Evolutionary conservation across 2,113 vertebrate genomes (phyloP), one percentile per base, ranked within the genome.

Genomic region (Boleophthalmus pectinirostris): DNA sequence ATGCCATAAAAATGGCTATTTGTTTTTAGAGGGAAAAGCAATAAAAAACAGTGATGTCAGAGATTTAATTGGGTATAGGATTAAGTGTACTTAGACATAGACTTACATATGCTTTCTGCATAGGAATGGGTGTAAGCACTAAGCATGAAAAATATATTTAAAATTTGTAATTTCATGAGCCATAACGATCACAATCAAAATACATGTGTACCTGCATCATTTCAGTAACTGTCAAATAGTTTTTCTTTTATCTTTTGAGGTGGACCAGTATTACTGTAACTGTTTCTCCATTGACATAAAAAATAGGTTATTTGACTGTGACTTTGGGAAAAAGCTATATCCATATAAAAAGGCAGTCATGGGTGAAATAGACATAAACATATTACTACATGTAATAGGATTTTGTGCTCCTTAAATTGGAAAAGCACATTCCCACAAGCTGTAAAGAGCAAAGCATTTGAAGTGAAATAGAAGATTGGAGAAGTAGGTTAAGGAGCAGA

Each of bases 381-480:
- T 10, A 54, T 10, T 20, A n/a, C n/a, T 54, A 54, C 51, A n/a
- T 54, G 51, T n/a, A 54, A n/a, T 54, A 21, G n/a, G 51, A 54
- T 54, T 54, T 54, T n/a, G n/a, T 54, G 51, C 47, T 18, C 47
- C 47, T 51, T 51, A 18, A 51, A 54, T 54, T 54, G 51, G 21
- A 51, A 51, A 51, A 10, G n/a, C 51, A 54, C 49, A 51, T 51
- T 51, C 49, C 7, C 16, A 51, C 18, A 25, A 25, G 4, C 13
- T 25, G 24, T 25, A 21, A 64, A 38, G 15, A 18, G 61, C 10
- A 35, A 64, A 43, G 16, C 35, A 38, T 38, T 60, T 29, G 57
- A 38, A 38, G 61, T 38, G 35, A 69, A 77, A 77, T 57, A 64
- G 79, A 77, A 71, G 20, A 54, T 43, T 60, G 47, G n/a, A 60